These are phyloP conservation scores for Physeter macrocephalus DNA, from an alignment of 2,113 vertebrate genomes.

Conservation along the genomic window DNA sequence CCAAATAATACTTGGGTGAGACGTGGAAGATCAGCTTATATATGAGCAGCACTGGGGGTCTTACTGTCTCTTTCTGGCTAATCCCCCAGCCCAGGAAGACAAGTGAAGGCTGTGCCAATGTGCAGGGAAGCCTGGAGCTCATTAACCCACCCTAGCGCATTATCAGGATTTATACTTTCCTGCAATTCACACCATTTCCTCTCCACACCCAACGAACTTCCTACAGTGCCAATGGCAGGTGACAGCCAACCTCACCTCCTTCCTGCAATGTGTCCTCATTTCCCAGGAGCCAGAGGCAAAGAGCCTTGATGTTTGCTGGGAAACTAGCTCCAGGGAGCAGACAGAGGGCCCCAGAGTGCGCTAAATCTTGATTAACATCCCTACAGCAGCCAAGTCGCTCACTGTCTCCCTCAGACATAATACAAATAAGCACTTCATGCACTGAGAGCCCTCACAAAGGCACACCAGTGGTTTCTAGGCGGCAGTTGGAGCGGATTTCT, in stretches of 20 bases:
- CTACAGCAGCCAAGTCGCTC: neutral
- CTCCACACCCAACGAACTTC: conserved; percentile 50
- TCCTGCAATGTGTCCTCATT: neutral
- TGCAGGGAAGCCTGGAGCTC: neutral
- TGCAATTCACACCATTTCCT: conserved; percentile 60
- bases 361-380: neutral
- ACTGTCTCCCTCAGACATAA: neutral
- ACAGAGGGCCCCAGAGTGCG: neutral
- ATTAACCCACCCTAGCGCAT: neutral
- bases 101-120: neutral
- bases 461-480: neutral
- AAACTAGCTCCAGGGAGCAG: neutral
- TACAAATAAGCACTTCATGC: neutral
- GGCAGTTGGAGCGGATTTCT: neutral
- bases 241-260: neutral
- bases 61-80: neutral
- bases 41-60: neutral
- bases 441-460: neutral
- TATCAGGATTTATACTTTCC: conserved; percentile 56
- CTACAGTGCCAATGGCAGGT: neutral
- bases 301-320: neutral
- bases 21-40: rapidly evolving
- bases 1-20: neutral
- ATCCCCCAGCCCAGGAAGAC: neutral
- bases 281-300: neutral